These are phyloP conservation scores for Nephrotoma appendiculata DNA, from an alignment of 2,888 invertebrate genomes.

Conservation along the genomic window DNA sequence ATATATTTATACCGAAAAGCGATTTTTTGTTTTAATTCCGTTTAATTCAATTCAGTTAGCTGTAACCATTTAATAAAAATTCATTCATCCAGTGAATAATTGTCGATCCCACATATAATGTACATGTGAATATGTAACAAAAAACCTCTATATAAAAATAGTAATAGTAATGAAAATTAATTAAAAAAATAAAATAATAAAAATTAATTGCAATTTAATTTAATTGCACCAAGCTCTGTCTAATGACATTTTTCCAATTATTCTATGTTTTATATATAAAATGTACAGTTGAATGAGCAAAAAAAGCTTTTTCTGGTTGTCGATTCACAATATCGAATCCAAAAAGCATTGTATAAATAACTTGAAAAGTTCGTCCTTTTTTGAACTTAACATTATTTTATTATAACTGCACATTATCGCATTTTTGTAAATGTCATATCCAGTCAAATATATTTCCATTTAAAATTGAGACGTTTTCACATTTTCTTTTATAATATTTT, in stretches of 20 bases:
- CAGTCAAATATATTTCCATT: background rate
- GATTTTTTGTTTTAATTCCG: background rate
- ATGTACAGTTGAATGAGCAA: background rate
- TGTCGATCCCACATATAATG: background rate
- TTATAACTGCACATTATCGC: background rate
- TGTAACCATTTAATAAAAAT: background rate
- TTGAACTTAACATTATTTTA: background rate
- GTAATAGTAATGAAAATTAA: background rate
- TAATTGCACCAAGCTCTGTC: background rate
- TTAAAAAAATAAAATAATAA: background rate
- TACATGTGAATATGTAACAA: background rate
- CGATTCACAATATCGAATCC: background rate
- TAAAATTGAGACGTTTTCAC: background rate
- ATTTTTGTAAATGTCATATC: background rate
- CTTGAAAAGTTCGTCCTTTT: background rate
- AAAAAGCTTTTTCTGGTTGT: background rate
- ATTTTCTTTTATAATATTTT: background rate
- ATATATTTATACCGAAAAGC: background rate
- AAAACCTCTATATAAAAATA: background rate
- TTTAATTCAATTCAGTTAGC: background rate
- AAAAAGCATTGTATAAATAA: background rate
- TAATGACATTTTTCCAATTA: background rate
- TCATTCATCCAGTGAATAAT: background rate
- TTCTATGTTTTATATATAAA: background rate
- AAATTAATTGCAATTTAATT: background rate